Percentiles rank a stretch among this genome's conserved stretches.
These are phyloP conservation scores for Varanus salvator DNA, from an alignment of 2,113 vertebrate genomes.

Conservation along the genomic window DNA sequence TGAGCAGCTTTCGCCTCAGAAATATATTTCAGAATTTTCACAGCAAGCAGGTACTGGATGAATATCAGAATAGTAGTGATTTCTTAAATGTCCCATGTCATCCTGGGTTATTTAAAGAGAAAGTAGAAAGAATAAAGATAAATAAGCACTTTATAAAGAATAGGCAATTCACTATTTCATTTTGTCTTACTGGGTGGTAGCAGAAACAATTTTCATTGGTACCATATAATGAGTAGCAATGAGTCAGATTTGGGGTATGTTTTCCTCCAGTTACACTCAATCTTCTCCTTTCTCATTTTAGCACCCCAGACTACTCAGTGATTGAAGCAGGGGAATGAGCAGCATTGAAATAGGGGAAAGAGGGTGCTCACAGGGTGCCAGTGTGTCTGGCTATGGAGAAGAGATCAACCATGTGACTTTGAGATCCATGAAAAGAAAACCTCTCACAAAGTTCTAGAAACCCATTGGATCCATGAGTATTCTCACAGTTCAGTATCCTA, in stretches of 20 bases:
- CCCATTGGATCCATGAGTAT: not conserved
- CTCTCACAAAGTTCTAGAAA: not conserved
- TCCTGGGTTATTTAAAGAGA: not conserved
- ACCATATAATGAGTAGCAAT: not conserved
- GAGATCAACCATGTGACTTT: not conserved
- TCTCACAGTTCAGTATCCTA: not conserved
- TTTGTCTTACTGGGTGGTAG: not conserved
- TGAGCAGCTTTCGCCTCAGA: not conserved
- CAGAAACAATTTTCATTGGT: not conserved
- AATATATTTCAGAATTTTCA: not conserved
- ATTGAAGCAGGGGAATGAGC: not conserved
- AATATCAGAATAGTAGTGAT: not conserved
- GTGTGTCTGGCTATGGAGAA: not conserved
- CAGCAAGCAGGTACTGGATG: not conserved
- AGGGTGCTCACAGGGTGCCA: not conserved
- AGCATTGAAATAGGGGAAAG: not conserved
- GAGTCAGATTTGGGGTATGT: not conserved
- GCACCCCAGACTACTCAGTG: not conserved
- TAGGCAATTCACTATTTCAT: not conserved
- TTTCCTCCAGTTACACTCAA: not conserved
- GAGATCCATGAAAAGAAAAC: not conserved
- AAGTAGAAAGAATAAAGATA: not conserved
- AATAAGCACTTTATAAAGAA: not conserved
- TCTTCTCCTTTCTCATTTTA: not conserved
- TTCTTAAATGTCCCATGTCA: not conserved